Percentiles rank a stretch among this genome's conserved stretches.
These are phyloP conservation scores for Palythoa caribaeorum DNA, from an alignment of 92 coral and sea anemone genomes.

Conservation along the genomic window DNA sequence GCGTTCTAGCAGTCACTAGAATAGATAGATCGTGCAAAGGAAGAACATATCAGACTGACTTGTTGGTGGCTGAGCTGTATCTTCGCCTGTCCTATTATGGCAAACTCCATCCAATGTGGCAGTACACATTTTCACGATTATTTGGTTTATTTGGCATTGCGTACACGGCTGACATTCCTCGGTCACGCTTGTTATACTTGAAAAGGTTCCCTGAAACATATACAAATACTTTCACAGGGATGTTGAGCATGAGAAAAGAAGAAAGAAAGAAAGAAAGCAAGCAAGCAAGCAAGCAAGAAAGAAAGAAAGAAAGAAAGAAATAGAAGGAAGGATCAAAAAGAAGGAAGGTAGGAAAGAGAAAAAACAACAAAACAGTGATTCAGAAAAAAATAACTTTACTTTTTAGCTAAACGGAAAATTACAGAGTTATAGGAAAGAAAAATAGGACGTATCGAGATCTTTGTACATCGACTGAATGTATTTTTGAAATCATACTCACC, in stretches of 20 bases:
- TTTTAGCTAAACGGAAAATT: not conserved
- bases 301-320: not conserved
- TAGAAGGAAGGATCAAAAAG: not conserved
- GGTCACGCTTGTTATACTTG: not conserved
- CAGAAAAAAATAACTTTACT: no score
- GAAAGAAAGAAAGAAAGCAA: not conserved
- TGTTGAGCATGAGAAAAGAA: not conserved
- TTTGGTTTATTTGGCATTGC: not conserved
- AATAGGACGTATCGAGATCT: not conserved
- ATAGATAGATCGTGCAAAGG: no score
- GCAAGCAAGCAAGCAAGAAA: not conserved
- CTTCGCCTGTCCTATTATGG: not conserved
- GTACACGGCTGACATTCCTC: not conserved
- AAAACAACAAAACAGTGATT: not conserved
- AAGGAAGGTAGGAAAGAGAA: not conserved
- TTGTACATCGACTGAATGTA: no score
- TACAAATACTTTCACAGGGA: not conserved
- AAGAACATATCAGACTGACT: not conserved
- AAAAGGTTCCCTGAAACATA: constrained; percentile 20
- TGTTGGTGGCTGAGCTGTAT: not conserved
- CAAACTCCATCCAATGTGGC: not conserved
- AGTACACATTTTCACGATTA: not conserved
- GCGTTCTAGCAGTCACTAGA: not conserved
- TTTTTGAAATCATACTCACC: no score
- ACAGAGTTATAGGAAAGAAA: not conserved